Percentiles rank a stretch among this genome's conserved stretches.
Conservation (phyloP, 2,888 invertebrate species). For the Trissonchulus latispiculum region DNA sequence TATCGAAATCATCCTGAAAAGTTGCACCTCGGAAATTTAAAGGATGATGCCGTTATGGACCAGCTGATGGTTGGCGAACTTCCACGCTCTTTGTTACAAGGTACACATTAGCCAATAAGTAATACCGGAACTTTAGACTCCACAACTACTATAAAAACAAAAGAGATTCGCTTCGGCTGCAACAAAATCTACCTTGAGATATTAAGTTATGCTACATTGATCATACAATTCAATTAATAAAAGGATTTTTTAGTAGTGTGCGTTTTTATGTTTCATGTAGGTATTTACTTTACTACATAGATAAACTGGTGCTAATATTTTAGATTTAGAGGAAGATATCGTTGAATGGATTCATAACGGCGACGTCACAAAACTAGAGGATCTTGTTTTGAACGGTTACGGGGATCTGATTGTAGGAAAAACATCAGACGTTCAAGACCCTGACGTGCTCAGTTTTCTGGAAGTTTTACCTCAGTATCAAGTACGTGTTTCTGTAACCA, state of each 20-base stretch:
- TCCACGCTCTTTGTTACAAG: conserved; percentile 38
- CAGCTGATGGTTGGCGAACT: conserved; percentile 42
- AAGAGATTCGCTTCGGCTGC: too few relatives aligned
- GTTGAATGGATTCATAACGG: conserved; percentile 51
- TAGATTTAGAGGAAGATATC: conserved; percentile 45
- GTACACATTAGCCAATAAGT: too few relatives aligned
- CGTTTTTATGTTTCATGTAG: too few relatives aligned
- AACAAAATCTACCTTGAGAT: too few relatives aligned
- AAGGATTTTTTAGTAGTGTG: too few relatives aligned
- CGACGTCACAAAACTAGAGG: conserved; percentile 79
- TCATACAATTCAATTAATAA: too few relatives aligned
- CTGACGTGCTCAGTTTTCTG: conserved; percentile 59
- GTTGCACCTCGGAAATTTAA: conserved; percentile 53
- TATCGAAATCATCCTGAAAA: conserved; percentile 62
- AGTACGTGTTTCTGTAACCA: conserved; percentile 49
- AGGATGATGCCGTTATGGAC: conserved; percentile 36
- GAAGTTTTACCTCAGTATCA: conserved; percentile 72
- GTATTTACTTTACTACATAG: too few relatives aligned
- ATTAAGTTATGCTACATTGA: too few relatives aligned
- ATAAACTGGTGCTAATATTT: neutral
- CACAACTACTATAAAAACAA: too few relatives aligned
- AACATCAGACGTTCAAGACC: conserved; percentile 50
- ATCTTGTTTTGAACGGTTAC: conserved; percentile 75
- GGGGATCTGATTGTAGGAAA: conserved; percentile 65
- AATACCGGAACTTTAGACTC: too few relatives aligned